A percentile compares a stretch with the other conserved stretches of the same genome.
Conservation (phyloP, 2,113 vertebrate species). For the Onychostoma macrolepis region DNA sequence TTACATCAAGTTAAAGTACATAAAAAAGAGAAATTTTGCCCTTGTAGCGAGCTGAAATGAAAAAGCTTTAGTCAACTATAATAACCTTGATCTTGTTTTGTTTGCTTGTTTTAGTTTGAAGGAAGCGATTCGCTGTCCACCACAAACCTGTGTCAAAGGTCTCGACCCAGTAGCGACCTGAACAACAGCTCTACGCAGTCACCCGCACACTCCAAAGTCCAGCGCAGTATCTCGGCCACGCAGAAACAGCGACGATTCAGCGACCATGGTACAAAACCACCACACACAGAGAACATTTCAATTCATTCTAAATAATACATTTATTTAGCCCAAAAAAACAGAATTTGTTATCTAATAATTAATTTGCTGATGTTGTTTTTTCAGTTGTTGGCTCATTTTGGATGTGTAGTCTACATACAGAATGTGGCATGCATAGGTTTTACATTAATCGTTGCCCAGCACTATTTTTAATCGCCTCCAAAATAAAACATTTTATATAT, state of each 20-base stretch:
- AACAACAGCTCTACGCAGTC: conserved; percentile 95
- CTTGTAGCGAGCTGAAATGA: no score
- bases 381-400: background rate
- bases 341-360: no score
- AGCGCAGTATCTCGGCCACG: conserved; percentile 94
- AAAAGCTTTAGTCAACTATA: background rate
- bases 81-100: background rate
- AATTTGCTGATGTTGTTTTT: background rate
- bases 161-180: conserved; percentile 93
- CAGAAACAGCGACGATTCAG: conserved; percentile 98
- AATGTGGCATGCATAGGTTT: background rate
- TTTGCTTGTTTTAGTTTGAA: conserved; percentile 82
- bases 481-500: no score
- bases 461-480: no score
- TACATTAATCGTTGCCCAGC: no score
- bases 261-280: conserved; percentile 85
- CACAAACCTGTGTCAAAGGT: conserved; percentile 87
- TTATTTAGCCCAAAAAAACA: background rate
- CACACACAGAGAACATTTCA: background rate
- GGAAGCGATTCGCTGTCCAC: conserved; percentile 89
- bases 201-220: conserved; percentile 96
- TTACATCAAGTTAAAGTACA: background rate
- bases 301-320: background rate
- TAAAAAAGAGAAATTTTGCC: background rate
- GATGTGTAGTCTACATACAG: background rate